Conservation (phyloP, 2,888 invertebrate genomes). For the Phlogophora meticulosa region DNA sequence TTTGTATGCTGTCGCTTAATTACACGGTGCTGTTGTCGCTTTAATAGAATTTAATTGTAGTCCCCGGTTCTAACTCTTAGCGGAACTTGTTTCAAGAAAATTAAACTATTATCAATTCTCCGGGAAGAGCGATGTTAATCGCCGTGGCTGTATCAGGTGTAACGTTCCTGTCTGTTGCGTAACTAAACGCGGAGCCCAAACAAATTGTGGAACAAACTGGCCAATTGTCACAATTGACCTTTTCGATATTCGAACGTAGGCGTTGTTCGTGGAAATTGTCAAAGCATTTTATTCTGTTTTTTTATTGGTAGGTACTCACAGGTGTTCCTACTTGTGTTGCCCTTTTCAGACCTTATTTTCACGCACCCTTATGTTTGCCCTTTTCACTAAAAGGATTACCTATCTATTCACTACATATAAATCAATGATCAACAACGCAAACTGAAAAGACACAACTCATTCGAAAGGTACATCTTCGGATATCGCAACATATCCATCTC, state of each 20-base stretch:
- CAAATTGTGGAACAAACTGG: conserved; percentile 12
- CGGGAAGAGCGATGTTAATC: conserved; percentile 29
- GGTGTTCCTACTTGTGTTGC: background rate
- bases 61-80: conserved; percentile 67
- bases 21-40: conserved; percentile 82
- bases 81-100: conserved; percentile 72
- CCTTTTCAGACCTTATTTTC: background rate
- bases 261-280: conserved; percentile 16
- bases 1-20: conserved; percentile 84
- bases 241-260: conserved; percentile 17
- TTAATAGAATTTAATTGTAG: conserved; percentile 89
- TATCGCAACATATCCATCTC: conserved; percentile 24
- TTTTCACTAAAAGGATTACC: conserved; percentile 8
- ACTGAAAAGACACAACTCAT: conserved; percentile 8
- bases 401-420: background rate
- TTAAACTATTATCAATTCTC: conserved; percentile 51
- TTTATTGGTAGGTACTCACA: background rate
- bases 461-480: conserved; percentile 6
- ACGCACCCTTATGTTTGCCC: background rate
- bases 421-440: conserved; percentile 5
- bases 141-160: conserved; percentile 25
- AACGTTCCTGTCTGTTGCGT: conserved; percentile 15
- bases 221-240: conserved; percentile 18
- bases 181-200: conserved; percentile 7
- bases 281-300: conserved; percentile 12